phyloP scores from a whole-genome alignment of 2,113 vertebrate species.

The Pithys albifrons region DNA sequence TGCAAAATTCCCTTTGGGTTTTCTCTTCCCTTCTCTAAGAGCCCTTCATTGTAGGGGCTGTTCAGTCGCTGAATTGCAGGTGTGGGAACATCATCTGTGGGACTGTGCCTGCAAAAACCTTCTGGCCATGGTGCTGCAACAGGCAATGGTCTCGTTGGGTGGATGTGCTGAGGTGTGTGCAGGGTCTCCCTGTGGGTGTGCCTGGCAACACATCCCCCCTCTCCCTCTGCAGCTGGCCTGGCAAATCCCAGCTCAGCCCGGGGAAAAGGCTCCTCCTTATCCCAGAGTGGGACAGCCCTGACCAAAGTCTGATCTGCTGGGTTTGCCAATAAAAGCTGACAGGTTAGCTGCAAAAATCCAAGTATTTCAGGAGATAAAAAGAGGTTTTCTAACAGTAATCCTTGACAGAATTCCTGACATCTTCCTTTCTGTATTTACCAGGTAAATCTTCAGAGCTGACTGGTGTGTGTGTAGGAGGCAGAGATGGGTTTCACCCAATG shows the following conservation, averaged over 20 bases:
- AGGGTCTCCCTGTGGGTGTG: accelerated
- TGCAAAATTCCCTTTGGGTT: neutral
- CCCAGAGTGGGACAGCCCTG: neutral
- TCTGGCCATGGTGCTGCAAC: neutral
- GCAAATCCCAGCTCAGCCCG: neutral
- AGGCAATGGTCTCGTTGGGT: neutral
- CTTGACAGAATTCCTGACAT: neutral
- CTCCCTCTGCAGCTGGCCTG: neutral
- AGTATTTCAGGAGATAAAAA: neutral
- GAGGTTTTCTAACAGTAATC: neutral
- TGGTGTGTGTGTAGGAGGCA: neutral
- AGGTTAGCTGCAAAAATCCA: neutral
- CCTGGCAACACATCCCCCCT: neutral
- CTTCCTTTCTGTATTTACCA: neutral
- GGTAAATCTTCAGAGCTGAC: neutral
- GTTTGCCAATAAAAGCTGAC: neutral
- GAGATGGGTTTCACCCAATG: neutral
- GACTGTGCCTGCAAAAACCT: neutral
- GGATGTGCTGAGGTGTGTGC: accelerated
- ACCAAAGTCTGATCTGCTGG: neutral
- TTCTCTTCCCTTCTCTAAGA: neutral
- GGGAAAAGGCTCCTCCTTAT: neutral
- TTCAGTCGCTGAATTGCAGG: neutral
- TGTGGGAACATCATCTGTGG: neutral
- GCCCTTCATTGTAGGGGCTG: neutral